phyloP scores from a whole-genome alignment of 2,113 vertebrate genomes.

The Numenius arquata region DNA sequence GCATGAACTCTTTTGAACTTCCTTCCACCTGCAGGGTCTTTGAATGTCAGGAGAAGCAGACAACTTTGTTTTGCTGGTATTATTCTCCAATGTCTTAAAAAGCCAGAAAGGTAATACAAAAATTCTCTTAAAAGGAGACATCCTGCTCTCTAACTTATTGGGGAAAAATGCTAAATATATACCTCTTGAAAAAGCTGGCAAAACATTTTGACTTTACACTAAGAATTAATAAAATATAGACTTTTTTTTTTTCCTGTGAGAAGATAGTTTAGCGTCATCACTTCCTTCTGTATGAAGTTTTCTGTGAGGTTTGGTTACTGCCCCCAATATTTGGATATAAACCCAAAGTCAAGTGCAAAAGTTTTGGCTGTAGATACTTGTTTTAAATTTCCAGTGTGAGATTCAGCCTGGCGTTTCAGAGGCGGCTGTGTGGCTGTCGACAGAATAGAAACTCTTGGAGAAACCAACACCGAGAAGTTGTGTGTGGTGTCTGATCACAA shows the following conservation, averaged over 20 bases:
- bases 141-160: background rate
- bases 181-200: background rate
- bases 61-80: background rate
- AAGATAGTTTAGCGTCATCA: background rate
- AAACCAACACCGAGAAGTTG: background rate
- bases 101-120: background rate
- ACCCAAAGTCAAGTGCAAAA: background rate
- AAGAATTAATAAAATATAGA: background rate
- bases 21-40: conserved; percentile 30
- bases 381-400: background rate
- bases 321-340: background rate
- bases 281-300: background rate
- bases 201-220: background rate
- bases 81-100: background rate
- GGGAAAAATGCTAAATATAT: background rate
- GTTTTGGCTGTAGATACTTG: background rate
- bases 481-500: background rate
- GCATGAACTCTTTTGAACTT: conserved; percentile 49
- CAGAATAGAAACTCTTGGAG: background rate
- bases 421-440: rapidly evolving
- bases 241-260: background rate
- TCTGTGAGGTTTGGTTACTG: background rate
- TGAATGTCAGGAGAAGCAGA: conserved; percentile 17
- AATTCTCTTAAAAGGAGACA: background rate
- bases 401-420: background rate